Evolutionary conservation across 2,888 invertebrate species (phyloP).

Genomic region (Phengaris alcon): DNA sequence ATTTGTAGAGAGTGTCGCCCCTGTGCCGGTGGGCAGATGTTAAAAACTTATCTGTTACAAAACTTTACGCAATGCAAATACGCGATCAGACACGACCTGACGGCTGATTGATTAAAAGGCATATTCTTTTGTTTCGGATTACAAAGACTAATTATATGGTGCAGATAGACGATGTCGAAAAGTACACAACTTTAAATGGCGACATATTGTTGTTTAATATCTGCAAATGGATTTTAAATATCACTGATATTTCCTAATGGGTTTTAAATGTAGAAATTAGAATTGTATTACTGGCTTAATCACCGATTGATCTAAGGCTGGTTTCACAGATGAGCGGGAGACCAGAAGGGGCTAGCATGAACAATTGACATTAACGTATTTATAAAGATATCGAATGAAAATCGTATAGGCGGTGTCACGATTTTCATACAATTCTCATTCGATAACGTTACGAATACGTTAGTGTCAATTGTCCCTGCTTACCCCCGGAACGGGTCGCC

Average conservation of each 20-base stretch:
- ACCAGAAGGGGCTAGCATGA: no score
- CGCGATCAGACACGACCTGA: slow-evolving; percentile 30
- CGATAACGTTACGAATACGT: no score
- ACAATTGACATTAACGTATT: no score
- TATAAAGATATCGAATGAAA: no score
- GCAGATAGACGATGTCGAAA: slow-evolving; percentile 28
- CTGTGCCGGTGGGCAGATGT: background rate
- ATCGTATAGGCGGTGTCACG: no score
- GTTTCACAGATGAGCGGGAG: no score
- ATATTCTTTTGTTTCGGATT: slow-evolving; percentile 62
- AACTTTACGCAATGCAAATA: slow-evolving; percentile 26
- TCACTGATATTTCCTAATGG: slow-evolving; percentile 3
- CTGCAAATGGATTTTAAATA: slow-evolving; percentile 23
- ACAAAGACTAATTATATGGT: slow-evolving; percentile 57
- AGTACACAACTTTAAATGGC: slow-evolving; percentile 17
- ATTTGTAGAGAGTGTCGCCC: no score
- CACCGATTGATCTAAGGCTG: background rate
- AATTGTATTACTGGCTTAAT: background rate
- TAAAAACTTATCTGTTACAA: slow-evolving; percentile 9
- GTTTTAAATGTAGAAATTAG: background rate
- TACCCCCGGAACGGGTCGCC: no score
- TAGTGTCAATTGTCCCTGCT: no score
- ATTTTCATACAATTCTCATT: no score
- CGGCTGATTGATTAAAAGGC: slow-evolving; percentile 69
- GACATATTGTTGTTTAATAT: slow-evolving; percentile 10